Base-by-base conservation (phyloP, 2,888 invertebrate species). In the Acrobasis consociella region DNA sequence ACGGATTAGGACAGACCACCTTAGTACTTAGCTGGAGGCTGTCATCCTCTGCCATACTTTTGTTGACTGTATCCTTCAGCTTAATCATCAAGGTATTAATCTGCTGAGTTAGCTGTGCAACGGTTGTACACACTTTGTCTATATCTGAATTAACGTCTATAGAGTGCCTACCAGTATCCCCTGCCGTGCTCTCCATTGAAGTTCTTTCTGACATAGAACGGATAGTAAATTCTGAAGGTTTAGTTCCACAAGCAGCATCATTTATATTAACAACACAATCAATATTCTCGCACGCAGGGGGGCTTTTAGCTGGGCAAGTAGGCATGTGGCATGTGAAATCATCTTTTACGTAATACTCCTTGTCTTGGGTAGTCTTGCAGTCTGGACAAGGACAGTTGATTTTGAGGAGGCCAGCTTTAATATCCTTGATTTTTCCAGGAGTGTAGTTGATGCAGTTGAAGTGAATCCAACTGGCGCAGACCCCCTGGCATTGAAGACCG, bases 341-440 rank as follows among this genome's bases (percentile, higher is more conserved):
- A 16, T 87, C 79, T 0, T 79, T 77, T 9, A 79, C 72, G 38
- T 71, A 77, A 53, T 9, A 53, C 7, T 53, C 53, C 38, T 38
- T 62, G 89, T 88, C 60, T 82, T 85, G 0, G 84, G 82, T 10
- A 70, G 84, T 78, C 51, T 76, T 80, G 65, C 91, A 91, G 49
- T 89, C 88, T 0, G 91, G 89, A 61, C 91, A 91, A 0, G 90
- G 90, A n/a, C 91, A 91, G 0, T 76, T 82, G 0, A 91, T 79
- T 65, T 77, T 80, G 39, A 91, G 87, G 1, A 82, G 67, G 1
- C 87, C 89, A 0, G 75, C 71, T 66, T 85, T 87, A 60, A 91
- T 85, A 51, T 90, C 90, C 31, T 73, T 80, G 22, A 91, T 82
- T 72, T 82, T 85, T 0, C 89, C 89, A 11, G 87, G 87, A 0